Conservation (phyloP, 2,797 vertebrate species). For the Brotula barbata region DNA sequence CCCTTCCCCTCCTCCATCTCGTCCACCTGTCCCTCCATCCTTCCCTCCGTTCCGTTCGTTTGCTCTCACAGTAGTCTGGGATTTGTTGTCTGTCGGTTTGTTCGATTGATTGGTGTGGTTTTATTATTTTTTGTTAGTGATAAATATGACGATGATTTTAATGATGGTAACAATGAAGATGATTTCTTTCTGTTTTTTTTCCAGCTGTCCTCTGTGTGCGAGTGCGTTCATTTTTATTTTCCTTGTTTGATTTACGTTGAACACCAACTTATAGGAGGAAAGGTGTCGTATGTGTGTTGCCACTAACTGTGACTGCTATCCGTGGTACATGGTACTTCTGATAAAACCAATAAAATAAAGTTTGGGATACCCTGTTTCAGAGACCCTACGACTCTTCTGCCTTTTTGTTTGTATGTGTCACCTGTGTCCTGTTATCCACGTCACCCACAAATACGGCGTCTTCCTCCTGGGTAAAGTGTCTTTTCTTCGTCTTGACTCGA, state of each 20-base stretch:
- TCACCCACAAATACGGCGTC: no score
- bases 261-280: conserved; percentile 85
- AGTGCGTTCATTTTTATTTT: conserved; percentile 45
- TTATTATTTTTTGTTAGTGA: no score
- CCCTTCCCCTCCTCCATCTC: neutral
- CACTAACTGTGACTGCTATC: conserved; percentile 92
- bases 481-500: conserved; percentile 6
- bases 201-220: conserved; percentile 47
- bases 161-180: conserved; percentile 53
- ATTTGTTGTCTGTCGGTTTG: conserved; percentile 45
- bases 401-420: conserved; percentile 35
- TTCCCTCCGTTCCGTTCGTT: conserved; percentile 19
- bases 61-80: conserved; percentile 31
- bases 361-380: conserved; percentile 93
- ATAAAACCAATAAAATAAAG: conserved; percentile 93
- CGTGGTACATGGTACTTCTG: conserved; percentile 87
- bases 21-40: neutral
- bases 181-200: conserved; percentile 20
- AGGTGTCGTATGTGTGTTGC: conserved; percentile 76
- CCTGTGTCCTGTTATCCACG: no score
- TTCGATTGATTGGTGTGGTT: conserved; percentile 45
- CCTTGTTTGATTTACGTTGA: conserved; percentile 75
- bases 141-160: conserved; percentile 41
- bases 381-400: conserved; percentile 65
- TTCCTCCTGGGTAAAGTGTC: no score